Evolutionary conservation across 1,140 invertebrate species (phyloP).

Genomic region (Diprion similis): DNA sequence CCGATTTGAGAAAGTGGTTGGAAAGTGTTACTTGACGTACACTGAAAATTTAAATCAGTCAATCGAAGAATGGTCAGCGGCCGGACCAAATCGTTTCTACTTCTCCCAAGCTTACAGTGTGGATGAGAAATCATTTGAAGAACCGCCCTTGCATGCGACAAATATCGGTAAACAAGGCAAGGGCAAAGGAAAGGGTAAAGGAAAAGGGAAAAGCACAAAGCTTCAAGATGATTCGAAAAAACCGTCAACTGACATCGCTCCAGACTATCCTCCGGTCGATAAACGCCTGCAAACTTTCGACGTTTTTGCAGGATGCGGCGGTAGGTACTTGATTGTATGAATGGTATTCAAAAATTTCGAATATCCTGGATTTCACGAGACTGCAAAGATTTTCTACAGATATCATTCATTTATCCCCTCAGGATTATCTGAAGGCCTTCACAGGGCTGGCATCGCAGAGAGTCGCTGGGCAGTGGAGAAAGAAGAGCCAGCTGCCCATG

Average conservation of each 20-base stretch:
- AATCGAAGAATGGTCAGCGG: constrained; percentile 68
- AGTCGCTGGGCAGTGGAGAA: constrained; percentile 86
- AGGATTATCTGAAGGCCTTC: constrained; percentile 73
- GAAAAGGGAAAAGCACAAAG: constrained; percentile 76
- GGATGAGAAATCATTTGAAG: constrained; percentile 64
- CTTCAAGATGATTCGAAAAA: constrained; percentile 31
- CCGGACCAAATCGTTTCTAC: constrained; percentile 77
- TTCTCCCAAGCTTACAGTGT: constrained; percentile 76
- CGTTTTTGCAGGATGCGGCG: constrained; percentile 91
- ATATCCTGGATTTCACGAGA: not conserved
- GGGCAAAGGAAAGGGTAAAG: constrained; percentile 69
- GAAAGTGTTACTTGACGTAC: constrained; percentile 70
- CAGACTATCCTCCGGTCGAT: constrained; percentile 46
- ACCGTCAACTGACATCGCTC: constrained; percentile 34
- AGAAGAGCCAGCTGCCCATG: constrained; percentile 78
- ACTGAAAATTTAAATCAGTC: constrained; percentile 63
- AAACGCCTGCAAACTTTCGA: constrained; percentile 74
- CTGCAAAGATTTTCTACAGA: constrained; percentile 15
- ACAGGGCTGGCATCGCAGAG: constrained; percentile 73
- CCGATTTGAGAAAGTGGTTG: constrained; percentile 63
- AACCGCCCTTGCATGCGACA: constrained; percentile 68
- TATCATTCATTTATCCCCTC: constrained; percentile 15
- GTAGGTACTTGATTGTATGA: constrained; percentile 49
- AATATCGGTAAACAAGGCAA: constrained; percentile 67
- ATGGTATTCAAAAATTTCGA: not conserved